phyloP scores from a whole-genome alignment of 2,888 invertebrate genomes.

The Hydroisotoma schaefferi region DNA sequence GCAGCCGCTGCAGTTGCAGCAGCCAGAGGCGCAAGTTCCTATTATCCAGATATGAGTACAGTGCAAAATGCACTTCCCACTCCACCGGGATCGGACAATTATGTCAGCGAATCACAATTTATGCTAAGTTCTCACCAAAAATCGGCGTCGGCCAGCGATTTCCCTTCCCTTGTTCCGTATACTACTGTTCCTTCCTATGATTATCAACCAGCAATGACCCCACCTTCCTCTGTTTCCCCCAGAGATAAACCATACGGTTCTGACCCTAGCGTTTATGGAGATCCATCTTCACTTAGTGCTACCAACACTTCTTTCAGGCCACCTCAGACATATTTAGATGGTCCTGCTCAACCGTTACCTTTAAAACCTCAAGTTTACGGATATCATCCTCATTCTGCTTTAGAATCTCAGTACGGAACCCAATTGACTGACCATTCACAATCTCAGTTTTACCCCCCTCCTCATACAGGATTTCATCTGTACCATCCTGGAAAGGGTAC shows the following conservation, averaged over 20 bases:
- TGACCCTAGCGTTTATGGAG: slow-evolving; percentile 51
- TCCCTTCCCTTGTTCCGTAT: slow-evolving; percentile 45
- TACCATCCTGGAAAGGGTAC: slow-evolving; percentile 70
- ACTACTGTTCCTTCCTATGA: slow-evolving; percentile 49
- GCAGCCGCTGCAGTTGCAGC: slow-evolving; percentile 47
- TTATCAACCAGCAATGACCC: slow-evolving; percentile 86
- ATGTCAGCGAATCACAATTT: slow-evolving; percentile 58
- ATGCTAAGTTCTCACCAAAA: slow-evolving; percentile 51
- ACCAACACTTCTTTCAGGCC: slow-evolving; percentile 59
- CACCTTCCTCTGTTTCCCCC: slow-evolving; percentile 94
- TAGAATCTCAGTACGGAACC: slow-evolving; percentile 62
- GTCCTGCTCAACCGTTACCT: slow-evolving; percentile 66
- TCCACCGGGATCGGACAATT: slow-evolving; percentile 76
- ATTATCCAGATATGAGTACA: slow-evolving; percentile 48
- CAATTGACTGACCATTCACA: slow-evolving; percentile 61
- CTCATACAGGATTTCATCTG: slow-evolving; percentile 77
- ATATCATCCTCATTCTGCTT: slow-evolving; percentile 55
- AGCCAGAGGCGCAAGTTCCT: slow-evolving; percentile 55
- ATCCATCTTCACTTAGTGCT: slow-evolving; percentile 23
- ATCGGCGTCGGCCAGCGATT: slow-evolving; percentile 51
- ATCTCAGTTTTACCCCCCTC: slow-evolving; percentile 75
- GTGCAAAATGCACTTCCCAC: slow-evolving; percentile 71
- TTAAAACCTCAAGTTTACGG: slow-evolving; percentile 87
- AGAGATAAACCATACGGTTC: slow-evolving; percentile 71
- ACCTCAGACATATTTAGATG: slow-evolving; percentile 56